Percentiles rank a stretch among this genome's conserved stretches.
Evolutionary conservation across 2,113 vertebrate genomes (phyloP).

Genomic region (Lepus europaeus): DNA sequence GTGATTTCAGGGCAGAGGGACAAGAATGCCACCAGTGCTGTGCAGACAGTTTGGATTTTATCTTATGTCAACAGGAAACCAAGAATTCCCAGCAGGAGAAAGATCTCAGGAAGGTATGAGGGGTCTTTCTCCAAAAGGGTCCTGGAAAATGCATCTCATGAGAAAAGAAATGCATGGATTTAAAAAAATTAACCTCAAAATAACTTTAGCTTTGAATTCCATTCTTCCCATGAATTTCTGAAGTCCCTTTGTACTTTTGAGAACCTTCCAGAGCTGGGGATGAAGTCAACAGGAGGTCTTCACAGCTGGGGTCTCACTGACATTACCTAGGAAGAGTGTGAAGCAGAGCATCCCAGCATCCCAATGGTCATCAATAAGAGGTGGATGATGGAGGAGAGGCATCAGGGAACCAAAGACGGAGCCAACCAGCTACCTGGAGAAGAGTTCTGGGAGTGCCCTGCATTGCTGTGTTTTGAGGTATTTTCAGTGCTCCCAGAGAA

Average conservation of each 20-base stretch:
- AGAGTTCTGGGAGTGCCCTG: background rate
- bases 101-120: background rate
- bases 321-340: background rate
- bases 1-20: background rate
- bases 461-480: slow-evolving; percentile 40
- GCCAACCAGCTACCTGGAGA: background rate
- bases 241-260: background rate
- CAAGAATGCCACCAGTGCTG: rapidly evolving
- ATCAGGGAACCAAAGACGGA: background rate
- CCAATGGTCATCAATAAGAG: background rate
- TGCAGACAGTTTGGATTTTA: background rate
- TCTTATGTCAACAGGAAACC: background rate
- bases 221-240: no score
- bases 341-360: background rate
- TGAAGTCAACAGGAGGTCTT: background rate
- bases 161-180: no score
- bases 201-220: no score
- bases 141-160: no score
- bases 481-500: background rate
- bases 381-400: background rate
- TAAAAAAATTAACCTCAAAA: no score
- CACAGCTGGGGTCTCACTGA: background rate
- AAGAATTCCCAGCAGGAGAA: slow-evolving; percentile 8
- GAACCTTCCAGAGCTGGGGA: background rate
- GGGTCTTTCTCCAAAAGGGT: no score